Evolutionary conservation across 2,797 vertebrate genomes (phyloP), one percentile per base, ranked within the genome.

Genomic region (Microctenopoma lineatum): DNA sequence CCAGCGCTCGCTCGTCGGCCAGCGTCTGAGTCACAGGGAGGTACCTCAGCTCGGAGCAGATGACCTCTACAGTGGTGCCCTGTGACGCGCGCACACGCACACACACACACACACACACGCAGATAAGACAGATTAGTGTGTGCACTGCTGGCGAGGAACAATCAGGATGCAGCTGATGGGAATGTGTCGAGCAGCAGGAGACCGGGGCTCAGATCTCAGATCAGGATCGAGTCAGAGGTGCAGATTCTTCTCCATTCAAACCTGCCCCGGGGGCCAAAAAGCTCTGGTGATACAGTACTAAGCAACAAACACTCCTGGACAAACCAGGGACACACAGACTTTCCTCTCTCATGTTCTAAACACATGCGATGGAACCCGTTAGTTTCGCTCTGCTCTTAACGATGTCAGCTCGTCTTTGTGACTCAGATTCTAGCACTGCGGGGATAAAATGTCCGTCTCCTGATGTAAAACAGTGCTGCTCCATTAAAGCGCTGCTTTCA

Each of bases 21-120:
- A 96, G 92, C 0, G 91, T 94, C 81, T 94, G 94, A 1, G 94
- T 94, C 51, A 95, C 94, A 0, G 97, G 96, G 59, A 98, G 93
- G 73, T 95, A 96, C n/a, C 95, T 91, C 57, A 99, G 95, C 87
- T 98, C 96, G 0, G 94, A 95, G 89, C 97, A 99, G 86, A 99
- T 95, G 69, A 95, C 92, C 80, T 96, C 96, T 70, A 97, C 95
- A 0, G 96, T 98, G 78, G 97, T 97, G 50, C 97, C 97, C 97
- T 99, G 84, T 5, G 2, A 74, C 14, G 72, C 56, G 79, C 51
- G 69, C 66, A 57, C 67, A 66, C 54, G 75, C 77, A 81, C 72
- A 77, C 50, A 75, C 57, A 71, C 62, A 69, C 59, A 66, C 59
- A 72, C 65, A 63, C 25, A 51, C 14, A 66, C 2, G 38, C 29